Percentiles rank a stretch among this genome's conserved stretches.
phyloP scores from a whole-genome alignment of 2,113 vertebrate species.

The Amblyornis subalaris region DNA sequence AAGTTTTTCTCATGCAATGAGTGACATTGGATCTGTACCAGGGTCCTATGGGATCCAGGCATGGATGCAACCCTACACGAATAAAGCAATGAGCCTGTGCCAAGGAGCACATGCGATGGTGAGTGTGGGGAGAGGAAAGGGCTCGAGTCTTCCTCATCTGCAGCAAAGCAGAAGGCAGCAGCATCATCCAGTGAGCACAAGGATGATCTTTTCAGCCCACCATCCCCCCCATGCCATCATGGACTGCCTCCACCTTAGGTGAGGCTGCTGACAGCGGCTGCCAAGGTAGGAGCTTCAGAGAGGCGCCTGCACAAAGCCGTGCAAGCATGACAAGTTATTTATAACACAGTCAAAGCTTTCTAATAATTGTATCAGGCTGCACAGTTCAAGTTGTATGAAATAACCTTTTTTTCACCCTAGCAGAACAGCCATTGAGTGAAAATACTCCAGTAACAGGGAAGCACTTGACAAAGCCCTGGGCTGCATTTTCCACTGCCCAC shows the following conservation, averaged over 20 bases:
- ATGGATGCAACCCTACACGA: not conserved
- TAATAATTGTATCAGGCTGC: not conserved
- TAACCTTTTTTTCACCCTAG: not conserved
- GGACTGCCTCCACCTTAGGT: fast-evolving
- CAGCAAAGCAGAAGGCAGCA: not conserved
- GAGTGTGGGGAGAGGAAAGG: not conserved
- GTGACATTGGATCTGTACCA: fast-evolving
- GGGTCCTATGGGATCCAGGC: not conserved
- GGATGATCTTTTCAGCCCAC: not conserved
- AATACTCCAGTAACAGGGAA: not conserved
- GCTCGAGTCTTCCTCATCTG: fast-evolving
- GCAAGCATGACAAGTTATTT: not conserved
- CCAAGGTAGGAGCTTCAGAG: not conserved
- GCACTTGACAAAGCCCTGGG: not conserved
- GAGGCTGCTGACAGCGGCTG: not conserved
- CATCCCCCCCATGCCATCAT: not conserved
- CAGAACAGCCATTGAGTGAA: not conserved
- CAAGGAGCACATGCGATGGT: not conserved
- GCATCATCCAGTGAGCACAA: fast-evolving
- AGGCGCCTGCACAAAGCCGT: not conserved
- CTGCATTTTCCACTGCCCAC: not conserved
- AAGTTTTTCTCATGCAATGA: not conserved
- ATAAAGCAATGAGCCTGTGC: not conserved
- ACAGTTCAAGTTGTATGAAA: slow-evolving; percentile 4
- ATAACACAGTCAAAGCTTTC: not conserved